Conservation (phyloP, 2,113 vertebrate species). For the Eleginops maclovinus region DNA sequence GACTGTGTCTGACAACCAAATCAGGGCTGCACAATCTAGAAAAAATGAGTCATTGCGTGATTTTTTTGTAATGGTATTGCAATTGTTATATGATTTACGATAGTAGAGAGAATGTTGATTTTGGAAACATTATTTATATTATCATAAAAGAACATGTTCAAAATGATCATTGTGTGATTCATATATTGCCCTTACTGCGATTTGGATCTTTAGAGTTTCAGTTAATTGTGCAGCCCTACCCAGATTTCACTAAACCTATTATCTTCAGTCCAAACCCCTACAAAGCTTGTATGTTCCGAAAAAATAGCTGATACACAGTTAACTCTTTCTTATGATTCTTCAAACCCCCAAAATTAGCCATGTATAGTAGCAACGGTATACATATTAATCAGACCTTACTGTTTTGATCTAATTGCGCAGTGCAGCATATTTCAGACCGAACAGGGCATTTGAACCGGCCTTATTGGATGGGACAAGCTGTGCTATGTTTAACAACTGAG, state of each 20-base stretch:
- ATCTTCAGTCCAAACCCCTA: neutral
- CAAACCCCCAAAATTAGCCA: neutral
- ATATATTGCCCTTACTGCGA: neutral
- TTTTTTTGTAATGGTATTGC: too few relatives aligned
- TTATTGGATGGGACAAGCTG: neutral
- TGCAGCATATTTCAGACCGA: neutral
- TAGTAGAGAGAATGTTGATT: too few relatives aligned
- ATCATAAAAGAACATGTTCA: too few relatives aligned
- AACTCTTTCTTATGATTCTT: neutral
- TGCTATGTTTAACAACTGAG: neutral
- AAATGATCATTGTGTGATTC: too few relatives aligned
- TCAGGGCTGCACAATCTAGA: too few relatives aligned
- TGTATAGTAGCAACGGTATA: neutral
- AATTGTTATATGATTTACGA: too few relatives aligned
- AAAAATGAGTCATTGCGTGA: too few relatives aligned
- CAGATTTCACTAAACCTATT: too few relatives aligned
- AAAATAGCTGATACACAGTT: neutral
- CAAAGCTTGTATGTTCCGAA: neutral
- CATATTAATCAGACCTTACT: neutral
- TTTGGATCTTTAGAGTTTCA: too few relatives aligned
- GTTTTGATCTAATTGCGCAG: neutral
- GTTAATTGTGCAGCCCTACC: too few relatives aligned
- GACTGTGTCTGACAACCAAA: too few relatives aligned
- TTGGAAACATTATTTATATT: too few relatives aligned
- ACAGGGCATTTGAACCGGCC: neutral